Evolutionary conservation across 1,140 invertebrate species (phyloP).

Genomic region (Gryllus bimaculatus): DNA sequence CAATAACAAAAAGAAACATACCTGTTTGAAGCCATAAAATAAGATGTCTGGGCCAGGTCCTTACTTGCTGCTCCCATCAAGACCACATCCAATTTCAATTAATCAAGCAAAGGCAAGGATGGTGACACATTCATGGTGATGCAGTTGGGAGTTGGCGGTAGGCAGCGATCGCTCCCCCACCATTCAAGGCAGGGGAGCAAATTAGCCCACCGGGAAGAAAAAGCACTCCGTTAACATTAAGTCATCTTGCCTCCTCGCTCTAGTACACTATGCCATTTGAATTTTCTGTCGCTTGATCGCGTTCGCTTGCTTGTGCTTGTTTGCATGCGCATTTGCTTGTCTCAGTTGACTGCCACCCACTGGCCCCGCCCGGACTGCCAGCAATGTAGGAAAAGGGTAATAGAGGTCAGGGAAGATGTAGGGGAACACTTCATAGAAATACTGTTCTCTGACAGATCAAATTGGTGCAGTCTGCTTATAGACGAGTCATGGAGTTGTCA

Average conservation of each 20-base stretch:
- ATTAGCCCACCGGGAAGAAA: conserved; percentile 21
- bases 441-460: too few species aligned
- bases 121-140: background rate
- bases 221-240: conserved; percentile 16
- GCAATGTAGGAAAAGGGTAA: background rate
- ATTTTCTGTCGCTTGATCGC: background rate
- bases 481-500: too few species aligned
- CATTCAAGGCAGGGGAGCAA: conserved; percentile 8
- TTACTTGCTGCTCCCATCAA: conserved; percentile 62
- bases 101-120: background rate
- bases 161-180: conserved; percentile 8
- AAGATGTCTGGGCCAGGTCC: conserved; percentile 92
- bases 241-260: background rate
- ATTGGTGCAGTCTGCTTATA: too few species aligned
- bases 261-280: background rate
- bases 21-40: conserved; percentile 97
- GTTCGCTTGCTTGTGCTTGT: background rate
- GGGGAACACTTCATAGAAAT: too few species aligned
- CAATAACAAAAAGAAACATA: conserved; percentile 30
- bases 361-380: background rate
- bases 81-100: background rate
- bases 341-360: background rate
- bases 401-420: background rate
- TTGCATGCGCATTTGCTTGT: background rate
- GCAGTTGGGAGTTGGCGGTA: conserved; percentile 7